Base-by-base conservation (phyloP, 2,113 vertebrate species). In the Uropsilus gracilis region DNA sequence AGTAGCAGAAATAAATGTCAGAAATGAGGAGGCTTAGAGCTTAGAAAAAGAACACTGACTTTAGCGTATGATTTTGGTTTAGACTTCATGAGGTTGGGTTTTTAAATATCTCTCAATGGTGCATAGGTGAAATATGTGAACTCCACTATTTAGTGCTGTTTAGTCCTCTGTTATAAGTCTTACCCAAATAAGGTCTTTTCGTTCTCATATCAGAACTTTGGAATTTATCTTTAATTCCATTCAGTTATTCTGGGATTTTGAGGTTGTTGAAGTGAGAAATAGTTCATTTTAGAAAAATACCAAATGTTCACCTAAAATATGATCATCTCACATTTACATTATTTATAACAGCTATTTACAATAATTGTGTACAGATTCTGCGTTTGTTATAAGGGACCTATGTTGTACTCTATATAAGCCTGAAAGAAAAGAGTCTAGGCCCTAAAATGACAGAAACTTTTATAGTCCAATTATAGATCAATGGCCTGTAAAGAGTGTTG, bases 241-340 rank as follows among this genome's bases (percentile, higher is more conserved):
- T 59, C 22, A 44, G 10, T 91, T 85, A 61, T 26, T 77, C 30
- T 66, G 91, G 53, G 20, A 68, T 59, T 93, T 82, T 5, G 63
- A 77, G 14, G 17, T 48, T 94, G 22, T 91, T 81, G 8, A 91
- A 90, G n/a, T n/a, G 66, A 81, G 89, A 93, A 77, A 44, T 24
- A 37, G 0, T 96, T 85, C 92, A 69, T 68, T 82, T 93, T 68
- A 92, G 75, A 92, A 94, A 92, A 92, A 92, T 63, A 63, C 30
- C 57, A 53, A 30, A 61, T 72, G 34, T 86, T 95, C 14, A 68
- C 59, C 77, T 73, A 34, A 78, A 88, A 81, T n/a, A 30, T 57
- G 28, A 10, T 75, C 34, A 85, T 44, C 30, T 50, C 50, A 68
- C 4, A 32, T 86, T 68, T 48, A 55, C 5, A 82, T 24, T 1